phyloP scores from a whole-genome alignment of 92 coral and sea anemone genomes.

The Zoanthus sansibaricus region DNA sequence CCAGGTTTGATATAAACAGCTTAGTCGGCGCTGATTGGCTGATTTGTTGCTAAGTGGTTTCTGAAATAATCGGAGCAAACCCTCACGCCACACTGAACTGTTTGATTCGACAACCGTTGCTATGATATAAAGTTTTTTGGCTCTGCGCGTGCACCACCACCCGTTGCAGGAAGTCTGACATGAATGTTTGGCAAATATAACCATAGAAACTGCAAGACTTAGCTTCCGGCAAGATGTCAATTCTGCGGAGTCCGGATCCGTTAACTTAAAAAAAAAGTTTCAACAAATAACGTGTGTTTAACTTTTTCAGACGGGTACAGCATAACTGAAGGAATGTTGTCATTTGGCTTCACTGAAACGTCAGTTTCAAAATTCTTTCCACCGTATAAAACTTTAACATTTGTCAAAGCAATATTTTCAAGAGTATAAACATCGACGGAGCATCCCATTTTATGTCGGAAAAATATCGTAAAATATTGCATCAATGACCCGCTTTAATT shows the following conservation, averaged over 20 bases:
- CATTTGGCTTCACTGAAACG: too few relatives aligned
- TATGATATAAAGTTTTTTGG: conserved; percentile 72
- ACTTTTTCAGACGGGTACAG: too few relatives aligned
- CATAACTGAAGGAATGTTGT: too few relatives aligned
- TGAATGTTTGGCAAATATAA: conserved; percentile 16
- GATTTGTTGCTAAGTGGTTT: conserved; percentile 72
- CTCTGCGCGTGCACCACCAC: conserved; percentile 61
- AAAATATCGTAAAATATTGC: too few relatives aligned
- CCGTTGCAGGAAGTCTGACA: neutral
- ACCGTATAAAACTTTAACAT: too few relatives aligned
- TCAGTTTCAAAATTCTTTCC: too few relatives aligned
- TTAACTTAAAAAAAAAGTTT: too few relatives aligned
- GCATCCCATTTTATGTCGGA: too few relatives aligned
- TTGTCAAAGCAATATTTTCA: too few relatives aligned
- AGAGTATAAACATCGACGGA: too few relatives aligned
- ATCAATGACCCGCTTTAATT: too few relatives aligned
- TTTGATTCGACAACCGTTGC: conserved; percentile 80
- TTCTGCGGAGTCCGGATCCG: neutral
- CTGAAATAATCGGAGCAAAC: conserved; percentile 61
- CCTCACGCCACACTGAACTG: conserved; percentile 69
- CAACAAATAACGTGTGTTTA: too few relatives aligned
- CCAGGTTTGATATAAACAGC: conserved; percentile 81
- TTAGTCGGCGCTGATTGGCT: conserved; percentile 74
- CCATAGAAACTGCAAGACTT: neutral
- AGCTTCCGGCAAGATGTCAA: conserved; percentile 1